phyloP scores from a whole-genome alignment of 1,140 invertebrate genomes.

The Eufriesea mexicana region DNA sequence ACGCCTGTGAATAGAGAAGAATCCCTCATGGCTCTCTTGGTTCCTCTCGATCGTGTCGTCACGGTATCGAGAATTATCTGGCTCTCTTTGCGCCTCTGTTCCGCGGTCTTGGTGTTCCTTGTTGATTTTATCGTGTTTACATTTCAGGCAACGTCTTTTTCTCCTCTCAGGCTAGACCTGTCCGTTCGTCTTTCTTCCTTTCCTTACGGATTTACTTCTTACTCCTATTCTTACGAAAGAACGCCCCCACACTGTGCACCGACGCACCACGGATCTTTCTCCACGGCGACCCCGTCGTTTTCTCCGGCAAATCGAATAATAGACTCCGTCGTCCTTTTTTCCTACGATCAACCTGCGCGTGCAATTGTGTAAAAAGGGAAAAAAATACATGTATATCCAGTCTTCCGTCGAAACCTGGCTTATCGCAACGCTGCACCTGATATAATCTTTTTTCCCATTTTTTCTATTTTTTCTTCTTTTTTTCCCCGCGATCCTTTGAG shows the following conservation, averaged over 20 bases:
- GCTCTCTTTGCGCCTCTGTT: conserved; percentile 39
- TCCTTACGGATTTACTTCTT: conserved; percentile 52
- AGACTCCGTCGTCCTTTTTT: conserved; percentile 27
- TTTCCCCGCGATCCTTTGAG: neutral
- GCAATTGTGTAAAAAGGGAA: neutral
- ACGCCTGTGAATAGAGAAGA: conserved; percentile 60
- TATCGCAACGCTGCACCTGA: conserved; percentile 17
- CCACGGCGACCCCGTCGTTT: conserved; percentile 16
- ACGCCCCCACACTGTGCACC: conserved; percentile 33
- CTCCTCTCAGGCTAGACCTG: conserved; percentile 22
- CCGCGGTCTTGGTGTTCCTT: conserved; percentile 35
- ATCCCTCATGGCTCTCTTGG: conserved; percentile 9
- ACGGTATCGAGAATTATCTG: conserved; percentile 74
- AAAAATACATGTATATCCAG: neutral
- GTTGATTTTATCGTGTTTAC: conserved; percentile 78
- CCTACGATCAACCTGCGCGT: conserved; percentile 4
- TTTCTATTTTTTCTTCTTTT: neutral
- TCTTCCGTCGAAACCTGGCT: neutral
- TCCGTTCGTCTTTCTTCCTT: conserved; percentile 42
- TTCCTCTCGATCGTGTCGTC: conserved; percentile 71
- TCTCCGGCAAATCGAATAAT: conserved; percentile 59
- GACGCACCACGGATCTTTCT: conserved; percentile 25
- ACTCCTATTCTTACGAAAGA: conserved; percentile 51
- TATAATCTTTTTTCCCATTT: conserved; percentile 27
- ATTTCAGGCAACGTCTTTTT: conserved; percentile 67